Evolutionary conservation across 2,888 invertebrate genomes (phyloP).

Genomic region (Boloria selene): DNA sequence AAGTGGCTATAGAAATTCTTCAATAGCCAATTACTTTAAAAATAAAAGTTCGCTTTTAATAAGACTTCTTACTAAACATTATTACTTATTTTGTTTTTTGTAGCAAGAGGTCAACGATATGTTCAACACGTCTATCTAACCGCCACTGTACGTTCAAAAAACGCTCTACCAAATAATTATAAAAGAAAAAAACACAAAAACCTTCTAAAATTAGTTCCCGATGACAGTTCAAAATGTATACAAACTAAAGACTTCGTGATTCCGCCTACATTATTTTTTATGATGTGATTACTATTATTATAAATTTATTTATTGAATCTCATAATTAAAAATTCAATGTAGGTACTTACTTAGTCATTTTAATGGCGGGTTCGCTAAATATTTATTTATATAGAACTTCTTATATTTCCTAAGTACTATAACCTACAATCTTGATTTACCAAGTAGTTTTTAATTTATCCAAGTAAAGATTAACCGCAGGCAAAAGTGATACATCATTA

Average conservation of each 20-base stretch:
- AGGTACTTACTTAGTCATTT: no score
- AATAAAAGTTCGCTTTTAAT: no score
- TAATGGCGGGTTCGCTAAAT: no score
- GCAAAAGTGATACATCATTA: conserved; percentile 13
- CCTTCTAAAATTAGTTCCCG: conserved; percentile 79
- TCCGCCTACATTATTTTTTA: conserved; percentile 12
- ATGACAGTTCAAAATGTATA: conserved; percentile 73
- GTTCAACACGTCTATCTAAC: conserved; percentile 5
- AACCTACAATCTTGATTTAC: no score
- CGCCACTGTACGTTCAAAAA: conserved; percentile 45
- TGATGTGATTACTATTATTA: background rate
- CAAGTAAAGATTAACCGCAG: background rate
- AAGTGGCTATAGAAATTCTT: no score
- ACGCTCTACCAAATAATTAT: conserved; percentile 72
- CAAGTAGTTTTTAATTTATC: background rate
- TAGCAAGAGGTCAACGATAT: conserved; percentile 2
- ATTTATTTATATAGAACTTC: no score
- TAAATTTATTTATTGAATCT: no score
- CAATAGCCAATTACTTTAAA: no score
- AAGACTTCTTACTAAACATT: background rate
- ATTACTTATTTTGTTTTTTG: background rate
- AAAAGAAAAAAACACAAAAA: conserved; percentile 74
- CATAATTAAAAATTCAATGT: no score
- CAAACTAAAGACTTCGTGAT: conserved; percentile 22
- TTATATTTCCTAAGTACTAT: no score